Conservation (phyloP, 2,797 vertebrate species). For the Myotis myotis region DNA sequence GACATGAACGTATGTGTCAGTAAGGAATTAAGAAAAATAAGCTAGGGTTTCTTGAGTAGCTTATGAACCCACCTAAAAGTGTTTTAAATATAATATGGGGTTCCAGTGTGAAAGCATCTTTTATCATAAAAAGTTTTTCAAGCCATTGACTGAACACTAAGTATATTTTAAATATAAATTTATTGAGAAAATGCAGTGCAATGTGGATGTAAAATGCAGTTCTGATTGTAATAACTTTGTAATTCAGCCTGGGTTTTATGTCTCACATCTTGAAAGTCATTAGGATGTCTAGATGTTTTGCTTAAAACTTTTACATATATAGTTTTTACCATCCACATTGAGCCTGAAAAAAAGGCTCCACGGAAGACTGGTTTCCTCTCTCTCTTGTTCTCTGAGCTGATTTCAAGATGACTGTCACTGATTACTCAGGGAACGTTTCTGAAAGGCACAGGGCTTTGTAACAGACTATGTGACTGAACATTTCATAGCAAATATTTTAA, state of each 20-base stretch:
- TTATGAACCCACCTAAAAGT: background rate
- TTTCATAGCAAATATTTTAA: background rate
- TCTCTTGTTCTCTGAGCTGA: background rate
- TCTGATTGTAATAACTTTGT: constrained; percentile 21
- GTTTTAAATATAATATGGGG: background rate
- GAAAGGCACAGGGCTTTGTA: background rate
- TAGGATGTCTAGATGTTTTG: background rate
- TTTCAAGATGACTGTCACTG: background rate
- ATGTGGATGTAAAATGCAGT: background rate
- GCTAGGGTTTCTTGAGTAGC: background rate
- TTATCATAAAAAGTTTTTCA: background rate
- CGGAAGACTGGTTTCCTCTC: background rate
- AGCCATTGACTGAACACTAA: background rate
- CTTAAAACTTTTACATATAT: background rate
- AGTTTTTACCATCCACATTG: background rate
- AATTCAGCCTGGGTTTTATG: background rate
- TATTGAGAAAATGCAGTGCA: background rate
- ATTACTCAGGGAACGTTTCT: background rate
- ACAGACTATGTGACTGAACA: background rate
- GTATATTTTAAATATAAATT: background rate
- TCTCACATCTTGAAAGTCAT: background rate
- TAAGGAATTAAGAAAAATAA: background rate
- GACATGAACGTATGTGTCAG: background rate
- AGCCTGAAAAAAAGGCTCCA: background rate
- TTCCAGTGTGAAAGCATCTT: background rate